Evolutionary conservation across 2,888 invertebrate species (phyloP).

Genomic region (Temnothorax unifasciatus): DNA sequence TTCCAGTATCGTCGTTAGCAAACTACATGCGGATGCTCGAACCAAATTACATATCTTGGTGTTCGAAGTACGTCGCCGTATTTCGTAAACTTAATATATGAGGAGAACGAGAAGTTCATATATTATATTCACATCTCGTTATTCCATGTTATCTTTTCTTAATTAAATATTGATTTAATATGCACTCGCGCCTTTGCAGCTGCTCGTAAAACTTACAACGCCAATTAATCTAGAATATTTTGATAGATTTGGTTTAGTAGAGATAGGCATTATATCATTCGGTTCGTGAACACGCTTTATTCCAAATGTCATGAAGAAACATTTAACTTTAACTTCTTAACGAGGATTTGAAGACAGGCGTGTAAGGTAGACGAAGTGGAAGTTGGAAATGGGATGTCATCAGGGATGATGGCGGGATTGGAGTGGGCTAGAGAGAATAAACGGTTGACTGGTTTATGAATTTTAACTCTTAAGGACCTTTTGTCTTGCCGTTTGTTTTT

Average conservation of each 20-base stretch:
- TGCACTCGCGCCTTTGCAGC: no score
- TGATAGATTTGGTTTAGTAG: not conserved
- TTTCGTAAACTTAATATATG: conserved; percentile 36
- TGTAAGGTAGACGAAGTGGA: conserved; percentile 56
- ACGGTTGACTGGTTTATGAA: conserved; percentile 69
- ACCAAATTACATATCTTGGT: conserved; percentile 41
- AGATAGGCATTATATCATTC: conserved; percentile 13
- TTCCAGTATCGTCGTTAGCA: conserved; percentile 50
- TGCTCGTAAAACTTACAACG: not conserved
- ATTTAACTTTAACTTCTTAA: conserved; percentile 81
- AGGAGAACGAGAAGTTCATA: conserved; percentile 18
- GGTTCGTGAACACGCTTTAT: conserved; percentile 6
- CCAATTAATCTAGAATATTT: not conserved
- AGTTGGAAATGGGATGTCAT: conserved; percentile 60
- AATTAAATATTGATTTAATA: conserved; percentile 5
- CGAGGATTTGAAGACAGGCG: conserved; percentile 80
- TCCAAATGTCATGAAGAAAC: conserved; percentile 48
- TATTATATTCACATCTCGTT: conserved; percentile 4
- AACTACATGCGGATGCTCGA: conserved; percentile 41
- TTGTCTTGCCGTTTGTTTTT: conserved; percentile 51
- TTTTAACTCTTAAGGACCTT: conserved; percentile 59
- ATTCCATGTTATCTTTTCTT: not conserved
- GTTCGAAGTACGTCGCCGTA: conserved; percentile 42
- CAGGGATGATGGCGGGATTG: conserved; percentile 48
- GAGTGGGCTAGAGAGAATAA: conserved; percentile 55